Evolutionary conservation across 2,888 invertebrate species (phyloP).

Genomic region (Drosophila lutescens): DNA sequence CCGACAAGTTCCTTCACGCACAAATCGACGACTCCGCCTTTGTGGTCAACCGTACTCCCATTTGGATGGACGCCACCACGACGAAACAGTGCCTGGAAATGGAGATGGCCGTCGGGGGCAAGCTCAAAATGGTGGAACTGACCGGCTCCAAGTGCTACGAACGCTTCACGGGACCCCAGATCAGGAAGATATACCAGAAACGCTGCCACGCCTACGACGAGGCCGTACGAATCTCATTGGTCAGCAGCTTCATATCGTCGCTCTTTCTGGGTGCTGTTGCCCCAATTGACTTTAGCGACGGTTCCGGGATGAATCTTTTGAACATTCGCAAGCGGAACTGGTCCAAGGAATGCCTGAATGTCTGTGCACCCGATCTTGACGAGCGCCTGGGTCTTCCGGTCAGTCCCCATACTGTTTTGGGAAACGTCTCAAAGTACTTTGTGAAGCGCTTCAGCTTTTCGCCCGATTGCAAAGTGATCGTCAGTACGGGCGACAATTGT

Average conservation of each 20-base stretch:
- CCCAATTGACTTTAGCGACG: slow-evolving; percentile 96
- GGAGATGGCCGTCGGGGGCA: slow-evolving; percentile 91
- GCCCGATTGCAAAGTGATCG: slow-evolving; percentile 91
- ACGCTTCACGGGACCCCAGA: slow-evolving; percentile 95
- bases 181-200: slow-evolving; percentile 92
- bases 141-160: slow-evolving; percentile 84
- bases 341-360: slow-evolving; percentile 90
- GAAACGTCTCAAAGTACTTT: slow-evolving; percentile 91
- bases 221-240: slow-evolving; percentile 94
- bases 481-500: slow-evolving; percentile 98
- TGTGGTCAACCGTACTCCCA: slow-evolving; percentile 91
- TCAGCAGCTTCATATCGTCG: slow-evolving; percentile 96
- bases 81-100: slow-evolving; percentile 86
- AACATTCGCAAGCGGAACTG: slow-evolving; percentile 92
- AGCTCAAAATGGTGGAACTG: slow-evolving; percentile 80
- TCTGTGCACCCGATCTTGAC: slow-evolving; percentile 90
- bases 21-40: slow-evolving; percentile 92
- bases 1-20: slow-evolving; percentile 91
- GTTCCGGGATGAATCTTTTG: slow-evolving; percentile 97
- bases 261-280: slow-evolving; percentile 94
- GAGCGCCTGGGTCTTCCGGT: slow-evolving; percentile 91
- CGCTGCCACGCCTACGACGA: slow-evolving; percentile 89
- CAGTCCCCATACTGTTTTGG: slow-evolving; percentile 89
- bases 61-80: slow-evolving; percentile 96
- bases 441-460: slow-evolving; percentile 94